Evolutionary conservation across 1,140 invertebrate species (phyloP).

Genomic region (Cyclargus thomasi): DNA sequence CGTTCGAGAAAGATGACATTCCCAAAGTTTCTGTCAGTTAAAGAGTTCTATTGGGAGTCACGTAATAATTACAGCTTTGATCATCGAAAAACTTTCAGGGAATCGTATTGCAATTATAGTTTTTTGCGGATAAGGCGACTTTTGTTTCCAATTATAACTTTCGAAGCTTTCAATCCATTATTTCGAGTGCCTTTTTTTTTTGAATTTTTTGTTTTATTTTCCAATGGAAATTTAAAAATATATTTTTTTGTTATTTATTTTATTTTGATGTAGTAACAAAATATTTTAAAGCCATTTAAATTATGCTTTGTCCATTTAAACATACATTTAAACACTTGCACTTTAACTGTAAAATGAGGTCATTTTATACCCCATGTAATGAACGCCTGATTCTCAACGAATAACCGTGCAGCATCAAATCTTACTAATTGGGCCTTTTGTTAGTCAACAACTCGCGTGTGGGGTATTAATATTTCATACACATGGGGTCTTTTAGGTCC

Average conservation of each 20-base stretch:
- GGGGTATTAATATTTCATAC: conserved; percentile 1
- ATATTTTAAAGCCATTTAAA: no score
- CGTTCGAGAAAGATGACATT: not conserved
- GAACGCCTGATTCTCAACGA: not conserved
- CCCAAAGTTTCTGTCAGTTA: not conserved
- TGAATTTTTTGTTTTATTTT: no score
- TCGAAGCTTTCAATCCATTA: not conserved
- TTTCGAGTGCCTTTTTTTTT: no score
- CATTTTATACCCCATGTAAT: not conserved
- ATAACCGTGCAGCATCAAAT: not conserved
- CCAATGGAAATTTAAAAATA: no score
- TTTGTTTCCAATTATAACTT: conserved; percentile 3
- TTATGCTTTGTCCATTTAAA: no score
- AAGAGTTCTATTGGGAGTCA: not conserved
- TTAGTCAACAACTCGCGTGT: not conserved
- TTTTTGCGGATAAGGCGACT: not conserved
- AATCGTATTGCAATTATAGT: conserved; percentile 3
- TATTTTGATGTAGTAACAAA: no score
- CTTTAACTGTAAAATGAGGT: not conserved
- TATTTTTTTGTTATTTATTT: no score
- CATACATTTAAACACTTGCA: not conserved
- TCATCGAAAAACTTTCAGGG: conserved; percentile 1
- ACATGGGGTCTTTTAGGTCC: not conserved
- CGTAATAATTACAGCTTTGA: conserved; percentile 2
- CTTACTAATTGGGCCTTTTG: conserved; percentile 7